Evolutionary conservation across 2,888 invertebrate genomes (phyloP), one percentile per base, ranked within the genome.

Genomic region (Scotopteryx bipunctaria): DNA sequence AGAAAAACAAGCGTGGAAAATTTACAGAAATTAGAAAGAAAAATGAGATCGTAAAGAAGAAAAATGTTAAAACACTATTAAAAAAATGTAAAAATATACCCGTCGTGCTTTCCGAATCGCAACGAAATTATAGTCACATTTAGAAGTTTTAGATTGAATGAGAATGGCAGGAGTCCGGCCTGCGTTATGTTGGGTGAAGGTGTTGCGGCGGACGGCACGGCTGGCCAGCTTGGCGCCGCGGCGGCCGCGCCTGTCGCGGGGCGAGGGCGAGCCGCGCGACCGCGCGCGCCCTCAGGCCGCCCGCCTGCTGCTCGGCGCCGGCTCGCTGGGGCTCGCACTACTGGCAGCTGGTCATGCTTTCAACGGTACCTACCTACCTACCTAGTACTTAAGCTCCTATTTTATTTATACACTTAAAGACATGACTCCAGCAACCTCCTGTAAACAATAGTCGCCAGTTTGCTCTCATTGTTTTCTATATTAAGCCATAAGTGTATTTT

Each of bases 261-360:
- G 52, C 29, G 49, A 47, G 33, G 53, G 68, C 45, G 36, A 55
- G 13, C 52, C 55, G 3, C 45, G 61, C 37, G 54, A 60, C 32
- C 54, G 53, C 16, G 15, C 17, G n/a, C n/a, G 5, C 37, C 49
- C 8, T 36, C 29, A 15, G 15, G n/a, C n/a, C n/a, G n/a, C n/a
- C 29, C 46, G 51, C 8, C 58, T 53, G 5, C 27, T 64, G 14
- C 16, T 75, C 11, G 73, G 76, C 1, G 75, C 73, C 2, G 79
- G 80, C 37, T 69, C 83, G 0, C 36, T 86, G 8, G 82, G 80
- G 3, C 64, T 88, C 2, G 81, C 86, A 0, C 66, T 88, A 21
- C 67, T 88, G 0, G 87, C 88, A 19, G 87, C 86, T 32, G 85
- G 86, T 58, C 74, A 82, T 57, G 64, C 74, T 25, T 88, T 76